Conservation (phyloP, 2,113 vertebrate species). For the Patagioenas fasciata region DNA sequence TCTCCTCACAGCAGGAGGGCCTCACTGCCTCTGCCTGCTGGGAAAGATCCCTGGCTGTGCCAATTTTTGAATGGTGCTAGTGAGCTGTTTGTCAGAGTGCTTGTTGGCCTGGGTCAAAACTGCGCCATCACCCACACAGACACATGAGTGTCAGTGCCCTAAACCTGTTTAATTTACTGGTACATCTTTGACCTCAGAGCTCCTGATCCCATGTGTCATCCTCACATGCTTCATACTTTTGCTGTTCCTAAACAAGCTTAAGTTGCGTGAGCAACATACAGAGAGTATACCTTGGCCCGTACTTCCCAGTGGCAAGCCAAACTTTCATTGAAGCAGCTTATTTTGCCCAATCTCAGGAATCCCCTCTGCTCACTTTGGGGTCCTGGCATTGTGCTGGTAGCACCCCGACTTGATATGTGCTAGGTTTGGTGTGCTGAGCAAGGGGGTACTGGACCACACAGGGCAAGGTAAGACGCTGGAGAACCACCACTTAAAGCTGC, state of each 20-base stretch:
- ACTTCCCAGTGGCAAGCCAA: not conserved
- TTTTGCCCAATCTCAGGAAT: not conserved
- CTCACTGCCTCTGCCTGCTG: not conserved
- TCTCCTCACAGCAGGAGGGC: not conserved
- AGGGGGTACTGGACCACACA: not conserved
- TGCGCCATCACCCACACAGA: not conserved
- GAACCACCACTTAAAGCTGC: not conserved
- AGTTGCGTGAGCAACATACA: not conserved
- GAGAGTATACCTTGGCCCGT: not conserved
- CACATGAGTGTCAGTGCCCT: not conserved
- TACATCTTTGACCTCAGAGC: not conserved
- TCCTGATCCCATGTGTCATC: fast-evolving
- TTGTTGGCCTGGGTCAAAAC: not conserved
- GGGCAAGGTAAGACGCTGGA: not conserved
- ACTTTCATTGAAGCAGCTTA: not conserved
- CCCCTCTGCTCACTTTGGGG: not conserved
- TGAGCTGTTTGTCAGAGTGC: not conserved
- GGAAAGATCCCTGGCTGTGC: not conserved
- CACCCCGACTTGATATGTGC: not conserved
- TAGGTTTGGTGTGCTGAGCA: not conserved
- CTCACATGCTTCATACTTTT: not conserved
- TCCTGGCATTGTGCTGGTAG: not conserved
- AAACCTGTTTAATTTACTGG: not conserved
- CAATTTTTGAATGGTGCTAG: not conserved
- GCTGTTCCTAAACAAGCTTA: not conserved